Evolutionary conservation across 2,113 vertebrate species (phyloP), one percentile per base, ranked within the genome.

Genomic region (Rattus norvegicus): DNA sequence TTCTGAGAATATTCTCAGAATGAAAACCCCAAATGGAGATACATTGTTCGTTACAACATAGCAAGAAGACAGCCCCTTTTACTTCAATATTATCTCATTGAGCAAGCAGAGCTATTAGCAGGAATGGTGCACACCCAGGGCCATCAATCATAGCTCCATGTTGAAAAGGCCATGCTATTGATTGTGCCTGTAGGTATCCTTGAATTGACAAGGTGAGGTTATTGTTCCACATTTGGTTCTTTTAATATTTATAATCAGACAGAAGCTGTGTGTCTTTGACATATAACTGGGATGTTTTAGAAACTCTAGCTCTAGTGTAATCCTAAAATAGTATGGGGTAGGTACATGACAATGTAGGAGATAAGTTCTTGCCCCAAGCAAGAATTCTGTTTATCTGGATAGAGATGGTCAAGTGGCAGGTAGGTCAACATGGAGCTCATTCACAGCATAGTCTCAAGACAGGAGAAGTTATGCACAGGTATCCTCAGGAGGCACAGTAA

Each of bases 311-410:
- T 56, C 49, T 56, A 16, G 22, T 39, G 12, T 67, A 9, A 22
- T 54, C 52, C 49, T 70, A 19, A 9, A 22, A 19, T 28, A 6
- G 2, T 10, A 56, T 0, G 47, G 75, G 6, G 9, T 13, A 7
- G 49, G 43, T 2, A 2, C 7, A 30, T 17, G 17, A 63, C 7
- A 14, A 56, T 12, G 14, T 43, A 79, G 88, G 81, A 56, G 28
- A 2, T 12, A 1, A 4, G 0, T 11, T 9, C 28, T 28, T 1
- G 43, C 47, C 26, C 43, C 54, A 24, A 2, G 79, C 4, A 47
- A 75, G 79, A 39, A 56, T 16, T 39, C 30, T 19, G 43, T 0
- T 7, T 7, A 24, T 28, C 88, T 56, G 30, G 69, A 20, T 0
- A 22, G 16, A 26, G n/a, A 20, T 54, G 13, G 39, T 33, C 10